Conservation (phyloP, 1,140 invertebrate genomes). For the Battus philenor region DNA sequence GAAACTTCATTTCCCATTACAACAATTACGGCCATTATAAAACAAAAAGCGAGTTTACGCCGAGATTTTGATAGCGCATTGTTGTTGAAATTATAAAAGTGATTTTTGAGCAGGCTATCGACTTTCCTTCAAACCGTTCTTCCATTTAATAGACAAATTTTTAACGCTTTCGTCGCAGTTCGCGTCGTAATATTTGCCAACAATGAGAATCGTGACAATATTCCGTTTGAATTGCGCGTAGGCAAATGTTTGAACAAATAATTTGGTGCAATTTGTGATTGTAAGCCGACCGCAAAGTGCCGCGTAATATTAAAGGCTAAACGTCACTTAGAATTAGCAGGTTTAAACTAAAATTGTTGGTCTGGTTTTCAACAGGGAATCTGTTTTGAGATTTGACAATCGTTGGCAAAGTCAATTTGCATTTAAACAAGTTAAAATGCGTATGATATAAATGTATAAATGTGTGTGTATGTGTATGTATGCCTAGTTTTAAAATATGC, state of each 20-base stretch:
- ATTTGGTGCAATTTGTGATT: conserved; percentile 14
- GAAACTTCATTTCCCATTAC: conserved; percentile 10
- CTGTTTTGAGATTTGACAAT: no score
- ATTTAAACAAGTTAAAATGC: no score
- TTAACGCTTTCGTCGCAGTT: conserved; percentile 52
- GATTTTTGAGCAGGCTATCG: conserved; percentile 21
- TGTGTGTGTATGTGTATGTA: no score
- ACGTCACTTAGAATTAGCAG: neutral
- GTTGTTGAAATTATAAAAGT: conserved; percentile 20
- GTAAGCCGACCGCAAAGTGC: neutral
- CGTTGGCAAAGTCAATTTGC: no score
- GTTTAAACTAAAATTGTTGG: conserved; percentile 2
- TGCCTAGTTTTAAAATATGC: neutral
- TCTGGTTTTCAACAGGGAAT: neutral
- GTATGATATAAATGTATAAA: no score
- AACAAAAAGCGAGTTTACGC: conserved; percentile 17
- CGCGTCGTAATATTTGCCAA: conserved; percentile 37
- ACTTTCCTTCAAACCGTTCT: conserved; percentile 46
- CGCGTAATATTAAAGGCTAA: neutral
- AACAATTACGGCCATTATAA: conserved; percentile 16
- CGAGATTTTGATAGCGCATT: conserved; percentile 15
- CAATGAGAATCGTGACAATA: conserved; percentile 40
- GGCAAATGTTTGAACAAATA: conserved; percentile 18
- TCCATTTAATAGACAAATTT: conserved; percentile 54
- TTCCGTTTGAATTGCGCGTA: conserved; percentile 19